A percentile compares a stretch with the other conserved stretches of the same genome.
These are phyloP conservation scores for Psococerastis gibbosa DNA, from an alignment of 2,888 invertebrate species.

Conservation along the genomic window DNA sequence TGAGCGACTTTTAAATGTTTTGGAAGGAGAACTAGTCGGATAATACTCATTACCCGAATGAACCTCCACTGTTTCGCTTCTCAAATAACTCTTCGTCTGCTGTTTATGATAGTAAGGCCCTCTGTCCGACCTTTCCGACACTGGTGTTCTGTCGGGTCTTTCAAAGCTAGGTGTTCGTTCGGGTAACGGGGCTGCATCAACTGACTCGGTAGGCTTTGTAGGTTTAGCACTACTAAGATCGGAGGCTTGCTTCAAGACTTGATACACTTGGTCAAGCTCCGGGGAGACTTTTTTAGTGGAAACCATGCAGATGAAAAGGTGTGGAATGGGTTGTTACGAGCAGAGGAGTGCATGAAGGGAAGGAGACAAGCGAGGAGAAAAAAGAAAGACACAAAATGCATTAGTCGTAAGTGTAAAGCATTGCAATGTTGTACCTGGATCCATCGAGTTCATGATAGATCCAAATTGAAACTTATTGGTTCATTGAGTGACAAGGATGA, in stretches of 20 bases:
- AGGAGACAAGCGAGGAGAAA: background rate
- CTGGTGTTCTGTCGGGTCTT: background rate
- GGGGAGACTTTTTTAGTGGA: conserved; percentile 19
- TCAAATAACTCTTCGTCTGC: background rate
- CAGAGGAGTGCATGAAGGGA: background rate
- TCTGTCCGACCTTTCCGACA: background rate
- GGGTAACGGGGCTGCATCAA: conserved; percentile 22
- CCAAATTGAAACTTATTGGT: no score
- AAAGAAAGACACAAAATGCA: background rate
- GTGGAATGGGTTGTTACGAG: no score
- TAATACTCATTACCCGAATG: conserved; percentile 1
- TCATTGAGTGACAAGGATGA: no score
- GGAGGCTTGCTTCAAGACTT: conserved; percentile 86
- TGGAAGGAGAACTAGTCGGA: conserved; percentile 6
- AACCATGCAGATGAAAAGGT: no score
- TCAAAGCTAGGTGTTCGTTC: conserved; percentile 5
- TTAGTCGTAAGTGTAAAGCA: no score
- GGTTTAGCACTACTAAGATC: conserved; percentile 28
- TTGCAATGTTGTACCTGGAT: no score
- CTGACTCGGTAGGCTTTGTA: conserved; percentile 26
- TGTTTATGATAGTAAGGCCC: conserved; percentile 2
- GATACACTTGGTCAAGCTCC: conserved; percentile 84
- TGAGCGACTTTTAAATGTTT: conserved; percentile 7
- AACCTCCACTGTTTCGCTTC: background rate
- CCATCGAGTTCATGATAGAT: no score